Conservation (phyloP, 1,140 invertebrate genomes). For the Ips typographus region DNA sequence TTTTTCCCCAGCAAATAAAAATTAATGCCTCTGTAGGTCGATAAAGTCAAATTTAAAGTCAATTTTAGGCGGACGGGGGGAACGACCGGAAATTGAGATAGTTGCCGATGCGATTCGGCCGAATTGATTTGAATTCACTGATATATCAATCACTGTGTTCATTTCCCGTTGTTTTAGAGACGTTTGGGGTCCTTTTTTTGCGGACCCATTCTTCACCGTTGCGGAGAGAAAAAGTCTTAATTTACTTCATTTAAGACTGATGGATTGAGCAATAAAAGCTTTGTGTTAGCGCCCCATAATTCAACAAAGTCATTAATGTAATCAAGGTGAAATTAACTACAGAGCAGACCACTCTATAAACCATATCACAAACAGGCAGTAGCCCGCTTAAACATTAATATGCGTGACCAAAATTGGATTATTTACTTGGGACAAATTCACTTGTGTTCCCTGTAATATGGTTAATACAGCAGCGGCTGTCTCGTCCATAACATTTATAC, state of each 20-base stretch:
- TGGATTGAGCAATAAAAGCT: not conserved
- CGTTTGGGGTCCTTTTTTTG: constrained; percentile 13
- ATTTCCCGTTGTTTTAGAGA: constrained; percentile 29
- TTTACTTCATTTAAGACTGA: not conserved
- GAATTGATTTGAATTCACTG: constrained; percentile 31
- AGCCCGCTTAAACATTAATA: constrained; percentile 27
- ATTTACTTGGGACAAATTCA: constrained; percentile 24
- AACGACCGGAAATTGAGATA: constrained; percentile 31
- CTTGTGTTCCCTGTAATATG: constrained; percentile 23
- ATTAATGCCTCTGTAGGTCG: constrained; percentile 32
- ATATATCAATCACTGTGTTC: constrained; percentile 29
- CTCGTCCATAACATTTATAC: constrained; percentile 26
- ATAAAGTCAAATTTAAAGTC: constrained; percentile 36
- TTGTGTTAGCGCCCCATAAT: not conserved
- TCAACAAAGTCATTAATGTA: not conserved
- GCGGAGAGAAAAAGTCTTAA: not conserved
- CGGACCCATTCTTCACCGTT: not conserved
- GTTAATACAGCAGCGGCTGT: constrained; percentile 23
- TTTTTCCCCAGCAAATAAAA: constrained; percentile 29
- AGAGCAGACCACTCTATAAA: constrained; percentile 9
- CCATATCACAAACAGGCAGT: constrained; percentile 26
- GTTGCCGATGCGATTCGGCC: constrained; percentile 20
- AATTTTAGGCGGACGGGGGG: constrained; percentile 24
- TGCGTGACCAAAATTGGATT: constrained; percentile 32
- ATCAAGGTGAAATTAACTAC: not conserved